Base-by-base conservation (phyloP, 1,140 invertebrate genomes). In the Gryllus bimaculatus region DNA sequence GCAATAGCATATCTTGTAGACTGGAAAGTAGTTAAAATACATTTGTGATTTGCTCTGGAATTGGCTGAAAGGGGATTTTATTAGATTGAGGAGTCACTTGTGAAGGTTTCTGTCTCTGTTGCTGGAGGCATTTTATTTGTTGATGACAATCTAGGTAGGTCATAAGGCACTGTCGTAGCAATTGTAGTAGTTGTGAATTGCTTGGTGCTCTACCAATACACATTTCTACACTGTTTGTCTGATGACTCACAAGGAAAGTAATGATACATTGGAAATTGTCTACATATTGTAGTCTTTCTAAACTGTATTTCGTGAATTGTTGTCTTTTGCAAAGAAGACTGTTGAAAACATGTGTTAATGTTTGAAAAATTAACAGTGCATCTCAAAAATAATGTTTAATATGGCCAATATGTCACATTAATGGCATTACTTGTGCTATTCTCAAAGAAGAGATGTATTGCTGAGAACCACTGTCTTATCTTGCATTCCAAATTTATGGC, bases 1-100 rank as follows among this genome's bases (percentile, higher is more conserved):
- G 54, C 54, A 66, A 66, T 66, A 66, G 54, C 54, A 66, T 66
- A 66, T 66, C 54, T 66, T 66, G 54, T 66, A 66, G 54, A 66
- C 18, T 10, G 18, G 54, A 66, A 66, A 66, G 10, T 66, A 66
- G 54, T 66, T 0, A 66, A 18, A 66, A 18, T 66, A 66, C 26
- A 39, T 39, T 13, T 66, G 54, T 66, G 54, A 66, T 66, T 66
- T 66, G 54, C 54, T 66, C 54, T 66, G 54, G 18, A 66, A 66
- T 66, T 13, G 18, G 54, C 18, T 13, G 18, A 66, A 7, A 66
- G 26, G 26, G 26, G 26, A 39, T 39, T 39, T 39, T 39, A 39
- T 39, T 39, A 39, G 26, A 39, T 39, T 39, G 26, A 39, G 26
- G 26, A 39, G 26, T 39, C 26, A 39, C 26, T 39, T 39, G 54